Percentiles rank a stretch among this genome's conserved stretches.
Evolutionary conservation across 2,797 vertebrate species (phyloP).

Genomic region (Columba guinea): DNA sequence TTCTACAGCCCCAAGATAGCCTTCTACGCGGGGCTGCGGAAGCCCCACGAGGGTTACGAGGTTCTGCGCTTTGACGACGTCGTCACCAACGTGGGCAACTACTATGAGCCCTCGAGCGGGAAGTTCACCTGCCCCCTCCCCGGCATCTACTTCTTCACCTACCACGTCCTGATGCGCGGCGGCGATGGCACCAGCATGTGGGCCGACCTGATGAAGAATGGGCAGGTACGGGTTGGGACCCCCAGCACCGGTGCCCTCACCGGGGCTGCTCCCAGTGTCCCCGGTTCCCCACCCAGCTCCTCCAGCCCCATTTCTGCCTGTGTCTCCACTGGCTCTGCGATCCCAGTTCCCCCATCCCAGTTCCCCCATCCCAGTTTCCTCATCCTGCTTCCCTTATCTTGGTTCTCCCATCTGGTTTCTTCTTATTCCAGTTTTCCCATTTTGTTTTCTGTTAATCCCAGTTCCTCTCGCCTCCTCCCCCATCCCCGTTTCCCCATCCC

Average conservation of each 20-base stretch:
- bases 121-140: constrained; percentile 95
- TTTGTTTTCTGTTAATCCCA: neutral
- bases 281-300: neutral
- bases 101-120: constrained; percentile 90
- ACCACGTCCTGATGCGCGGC: constrained; percentile 98
- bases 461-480: neutral
- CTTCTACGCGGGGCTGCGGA: constrained; percentile 89
- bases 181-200: constrained; percentile 99
- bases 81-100: constrained; percentile 93
- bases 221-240: constrained; percentile 80
- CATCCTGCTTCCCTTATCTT: neutral
- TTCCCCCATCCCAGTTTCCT: neutral
- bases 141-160: constrained; percentile 98
- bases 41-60: constrained; percentile 89
- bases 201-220: constrained; percentile 95
- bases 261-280: neutral
- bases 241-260: neutral
- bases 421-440: neutral
- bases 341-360: neutral
- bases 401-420: neutral
- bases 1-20: constrained; percentile 90
- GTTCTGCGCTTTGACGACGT: constrained; percentile 92
- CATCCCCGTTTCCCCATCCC: neutral
- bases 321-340: neutral
- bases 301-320: neutral